Evolutionary conservation across 2,888 invertebrate species (phyloP).

Genomic region (Conchocele bisecta): DNA sequence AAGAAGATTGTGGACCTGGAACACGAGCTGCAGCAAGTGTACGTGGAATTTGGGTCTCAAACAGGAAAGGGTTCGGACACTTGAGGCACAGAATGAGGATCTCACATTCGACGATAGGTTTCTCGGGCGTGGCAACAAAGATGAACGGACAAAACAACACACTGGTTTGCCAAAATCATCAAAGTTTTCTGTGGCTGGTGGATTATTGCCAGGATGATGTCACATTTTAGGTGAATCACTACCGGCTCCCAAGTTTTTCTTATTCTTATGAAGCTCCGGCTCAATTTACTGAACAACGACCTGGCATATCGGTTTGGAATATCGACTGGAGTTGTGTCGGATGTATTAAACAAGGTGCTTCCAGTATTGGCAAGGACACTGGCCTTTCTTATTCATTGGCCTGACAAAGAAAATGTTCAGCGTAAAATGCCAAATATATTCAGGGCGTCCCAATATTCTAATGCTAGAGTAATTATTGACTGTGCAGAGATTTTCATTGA

Average conservation of each 20-base stretch:
- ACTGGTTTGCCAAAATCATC: too few relatives aligned
- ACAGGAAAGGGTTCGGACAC: too few relatives aligned
- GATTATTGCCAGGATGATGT: background rate
- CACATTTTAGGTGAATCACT: background rate
- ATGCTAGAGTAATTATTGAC: slow-evolving; percentile 25
- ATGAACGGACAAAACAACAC: too few relatives aligned
- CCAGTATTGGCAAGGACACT: background rate
- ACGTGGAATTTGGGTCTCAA: too few relatives aligned
- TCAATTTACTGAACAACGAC: background rate
- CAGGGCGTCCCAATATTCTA: slow-evolving; percentile 11
- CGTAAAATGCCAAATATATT: slow-evolving; percentile 23
- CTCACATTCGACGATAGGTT: too few relatives aligned
- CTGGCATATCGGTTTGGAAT: background rate
- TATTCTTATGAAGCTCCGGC: slow-evolving; percentile 1
- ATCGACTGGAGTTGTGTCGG: background rate
- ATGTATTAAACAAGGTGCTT: background rate
- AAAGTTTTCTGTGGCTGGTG: slow-evolving; percentile 22
- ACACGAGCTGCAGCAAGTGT: too few relatives aligned
- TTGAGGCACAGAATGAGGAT: too few relatives aligned
- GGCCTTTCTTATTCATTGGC: background rate
- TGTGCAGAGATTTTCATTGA: slow-evolving; percentile 36
- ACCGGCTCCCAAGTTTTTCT: background rate
- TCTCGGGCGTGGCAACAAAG: too few relatives aligned
- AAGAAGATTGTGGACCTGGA: too few relatives aligned
- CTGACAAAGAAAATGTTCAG: background rate